Evolutionary conservation across 2,113 vertebrate species (phyloP).

Genomic region (Ptilorrhoa leucosticta): DNA sequence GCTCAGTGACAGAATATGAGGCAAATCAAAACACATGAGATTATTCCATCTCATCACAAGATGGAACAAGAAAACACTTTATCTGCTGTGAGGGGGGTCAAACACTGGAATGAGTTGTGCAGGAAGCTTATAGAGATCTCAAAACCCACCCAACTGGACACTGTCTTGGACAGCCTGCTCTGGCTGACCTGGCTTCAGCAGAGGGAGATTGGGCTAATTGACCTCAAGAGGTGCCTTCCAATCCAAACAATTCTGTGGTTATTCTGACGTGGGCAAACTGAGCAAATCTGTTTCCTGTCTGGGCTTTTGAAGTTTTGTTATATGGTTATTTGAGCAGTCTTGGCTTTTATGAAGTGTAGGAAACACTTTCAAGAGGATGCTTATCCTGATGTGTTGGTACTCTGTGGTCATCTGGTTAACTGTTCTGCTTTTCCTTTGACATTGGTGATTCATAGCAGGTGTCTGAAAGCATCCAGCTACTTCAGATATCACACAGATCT

Average conservation of each 20-base stretch:
- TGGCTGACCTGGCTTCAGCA: not conserved
- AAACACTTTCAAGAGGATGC: not conserved
- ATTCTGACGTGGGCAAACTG: not conserved
- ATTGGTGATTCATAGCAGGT: not conserved
- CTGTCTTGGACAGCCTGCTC: not conserved
- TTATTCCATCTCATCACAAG: not conserved
- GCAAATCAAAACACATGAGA: not conserved
- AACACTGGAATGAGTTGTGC: not conserved
- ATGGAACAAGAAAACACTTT: not conserved
- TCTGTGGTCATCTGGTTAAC: not conserved
- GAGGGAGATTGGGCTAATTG: not conserved
- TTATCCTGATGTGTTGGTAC: not conserved
- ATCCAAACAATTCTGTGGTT: not conserved
- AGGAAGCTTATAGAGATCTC: not conserved
- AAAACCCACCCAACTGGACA: not conserved
- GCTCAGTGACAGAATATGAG: not conserved
- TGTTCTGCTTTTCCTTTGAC: not conserved
- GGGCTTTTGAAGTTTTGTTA: not conserved
- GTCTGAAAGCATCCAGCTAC: not conserved
- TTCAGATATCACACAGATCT: not conserved
- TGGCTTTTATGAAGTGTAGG: not conserved
- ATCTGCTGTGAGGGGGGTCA: not conserved
- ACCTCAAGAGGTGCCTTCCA: not conserved
- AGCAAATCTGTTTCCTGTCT: not conserved
- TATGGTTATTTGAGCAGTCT: not conserved